These are phyloP conservation scores for Peromyscus californicus DNA, from an alignment of 2,113 vertebrate genomes.

Conservation along the genomic window DNA sequence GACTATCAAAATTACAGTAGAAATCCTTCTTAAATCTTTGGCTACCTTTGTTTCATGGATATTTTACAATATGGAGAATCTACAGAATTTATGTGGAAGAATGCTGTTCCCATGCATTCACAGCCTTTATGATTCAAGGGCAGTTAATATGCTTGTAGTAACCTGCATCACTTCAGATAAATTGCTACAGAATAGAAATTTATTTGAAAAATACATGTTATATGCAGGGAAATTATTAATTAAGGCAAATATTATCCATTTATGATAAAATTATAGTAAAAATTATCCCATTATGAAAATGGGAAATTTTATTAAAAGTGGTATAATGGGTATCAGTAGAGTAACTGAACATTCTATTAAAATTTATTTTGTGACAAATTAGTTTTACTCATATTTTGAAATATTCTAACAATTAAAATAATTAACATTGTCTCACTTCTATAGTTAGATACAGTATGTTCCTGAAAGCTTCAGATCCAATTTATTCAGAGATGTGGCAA, in stretches of 20 bases:
- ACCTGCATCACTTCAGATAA: background rate
- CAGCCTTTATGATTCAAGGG: background rate
- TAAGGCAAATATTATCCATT: slow-evolving; percentile 8
- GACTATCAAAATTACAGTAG: background rate
- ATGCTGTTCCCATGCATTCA: background rate
- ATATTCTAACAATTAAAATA: background rate
- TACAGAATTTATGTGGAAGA: background rate
- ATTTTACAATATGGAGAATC: background rate
- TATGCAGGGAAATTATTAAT: background rate
- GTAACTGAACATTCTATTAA: background rate
- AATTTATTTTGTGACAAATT: background rate
- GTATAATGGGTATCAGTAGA: background rate
- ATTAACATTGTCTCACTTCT: background rate
- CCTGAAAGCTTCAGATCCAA: background rate
- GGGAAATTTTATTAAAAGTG: background rate
- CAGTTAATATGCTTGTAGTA: slow-evolving; percentile 26
- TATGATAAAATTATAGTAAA: too few relatives aligned
- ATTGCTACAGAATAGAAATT: background rate
- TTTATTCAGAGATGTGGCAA: background rate
- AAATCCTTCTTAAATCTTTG: background rate
- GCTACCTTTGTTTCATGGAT: background rate
- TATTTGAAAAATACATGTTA: background rate
- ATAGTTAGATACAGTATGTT: background rate
- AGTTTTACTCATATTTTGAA: background rate
- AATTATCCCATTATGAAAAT: background rate